Percentiles rank a stretch among this genome's conserved stretches.
phyloP scores from a whole-genome alignment of 2,113 vertebrate species.

The Micronisus gabar region DNA sequence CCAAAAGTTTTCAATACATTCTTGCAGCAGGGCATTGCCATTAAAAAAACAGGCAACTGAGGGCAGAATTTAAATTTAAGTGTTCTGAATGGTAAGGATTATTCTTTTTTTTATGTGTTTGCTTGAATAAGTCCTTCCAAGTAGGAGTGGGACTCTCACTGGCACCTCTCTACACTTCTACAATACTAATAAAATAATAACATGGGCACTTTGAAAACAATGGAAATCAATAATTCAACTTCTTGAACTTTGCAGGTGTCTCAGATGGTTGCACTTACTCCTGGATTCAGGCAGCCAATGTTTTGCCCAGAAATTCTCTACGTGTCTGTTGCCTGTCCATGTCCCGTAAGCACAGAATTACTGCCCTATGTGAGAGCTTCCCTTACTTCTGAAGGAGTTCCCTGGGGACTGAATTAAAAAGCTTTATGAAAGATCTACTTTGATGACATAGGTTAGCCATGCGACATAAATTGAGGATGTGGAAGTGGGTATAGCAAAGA shows the following conservation, averaged over 20 bases:
- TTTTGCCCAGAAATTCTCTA: background rate
- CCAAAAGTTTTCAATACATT: background rate
- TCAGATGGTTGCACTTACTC: background rate
- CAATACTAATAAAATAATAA: background rate
- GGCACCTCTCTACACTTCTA: background rate
- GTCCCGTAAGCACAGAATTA: rapidly evolving
- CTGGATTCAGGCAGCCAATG: background rate
- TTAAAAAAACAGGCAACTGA: background rate
- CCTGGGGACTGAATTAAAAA: background rate
- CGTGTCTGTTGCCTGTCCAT: background rate
- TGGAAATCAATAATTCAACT: background rate
- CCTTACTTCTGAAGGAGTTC: background rate
- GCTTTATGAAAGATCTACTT: background rate
- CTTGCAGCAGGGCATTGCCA: background rate
- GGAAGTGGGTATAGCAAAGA: background rate
- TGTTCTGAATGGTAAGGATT: background rate
- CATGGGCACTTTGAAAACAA: background rate
- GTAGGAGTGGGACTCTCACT: background rate
- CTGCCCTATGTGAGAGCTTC: background rate
- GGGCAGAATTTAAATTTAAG: background rate
- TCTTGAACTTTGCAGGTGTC: background rate
- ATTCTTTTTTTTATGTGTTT: background rate
- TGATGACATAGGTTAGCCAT: background rate
- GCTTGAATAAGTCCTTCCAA: background rate
- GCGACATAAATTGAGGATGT: background rate